phyloP scores from a whole-genome alignment of 2,113 vertebrate species.

The Trachemys scripta region DNA sequence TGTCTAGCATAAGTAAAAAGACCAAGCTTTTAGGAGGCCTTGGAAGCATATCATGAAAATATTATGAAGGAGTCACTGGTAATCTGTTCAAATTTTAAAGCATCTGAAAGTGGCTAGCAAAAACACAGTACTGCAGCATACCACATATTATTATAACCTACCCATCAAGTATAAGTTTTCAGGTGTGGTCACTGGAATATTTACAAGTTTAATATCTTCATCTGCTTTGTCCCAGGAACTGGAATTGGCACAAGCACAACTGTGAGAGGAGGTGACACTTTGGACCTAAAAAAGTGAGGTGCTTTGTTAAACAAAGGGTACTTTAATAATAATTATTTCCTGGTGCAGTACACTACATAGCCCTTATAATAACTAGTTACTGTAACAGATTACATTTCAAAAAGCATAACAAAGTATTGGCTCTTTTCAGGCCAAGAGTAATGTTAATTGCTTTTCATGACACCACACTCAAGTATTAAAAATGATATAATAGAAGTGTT shows the following conservation, averaged over 20 bases:
- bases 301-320: neutral
- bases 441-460: neutral
- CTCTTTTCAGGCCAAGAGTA: neutral
- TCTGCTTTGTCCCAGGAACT: constrained; percentile 91
- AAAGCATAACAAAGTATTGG: neutral
- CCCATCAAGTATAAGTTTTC: constrained; percentile 98
- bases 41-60: neutral
- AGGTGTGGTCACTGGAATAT: constrained; percentile 92
- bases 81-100: neutral
- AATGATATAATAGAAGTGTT: neutral
- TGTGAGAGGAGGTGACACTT: constrained; percentile 91
- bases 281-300: constrained; percentile 82
- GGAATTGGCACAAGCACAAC: constrained; percentile 90
- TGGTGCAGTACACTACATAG: neutral
- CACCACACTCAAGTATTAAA: neutral
- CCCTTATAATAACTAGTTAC: neutral
- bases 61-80: neutral
- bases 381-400: neutral
- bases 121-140: neutral
- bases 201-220: constrained; percentile 86
- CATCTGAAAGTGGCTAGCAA: neutral
- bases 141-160: constrained; percentile 70
- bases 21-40: neutral
- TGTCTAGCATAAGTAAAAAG: neutral
- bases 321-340: neutral